These are phyloP conservation scores for Danio tinwini DNA, from an alignment of 2,797 vertebrate species.

Conservation along the genomic window DNA sequence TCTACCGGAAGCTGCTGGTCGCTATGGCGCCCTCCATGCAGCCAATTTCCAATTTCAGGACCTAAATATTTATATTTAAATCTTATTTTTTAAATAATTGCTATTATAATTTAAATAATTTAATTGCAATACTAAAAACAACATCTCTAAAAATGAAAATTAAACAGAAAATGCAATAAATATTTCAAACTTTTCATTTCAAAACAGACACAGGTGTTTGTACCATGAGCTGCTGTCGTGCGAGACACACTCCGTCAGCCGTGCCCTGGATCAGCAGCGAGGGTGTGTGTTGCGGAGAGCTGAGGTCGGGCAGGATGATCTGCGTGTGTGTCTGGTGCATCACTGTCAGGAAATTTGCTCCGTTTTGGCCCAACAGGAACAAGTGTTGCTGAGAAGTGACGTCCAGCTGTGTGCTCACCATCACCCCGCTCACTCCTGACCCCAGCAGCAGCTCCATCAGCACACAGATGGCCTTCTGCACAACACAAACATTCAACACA, in stretches of 20 bases:
- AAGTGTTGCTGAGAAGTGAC: slow-evolving; percentile 84
- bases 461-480: slow-evolving; percentile 79
- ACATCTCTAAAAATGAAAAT: too few relatives aligned
- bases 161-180: too few relatives aligned
- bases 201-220: not conserved
- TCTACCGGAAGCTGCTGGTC: too few relatives aligned
- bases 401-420: slow-evolving; percentile 81
- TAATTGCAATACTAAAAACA: too few relatives aligned
- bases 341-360: slow-evolving; percentile 80
- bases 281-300: slow-evolving; percentile 75
- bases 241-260: slow-evolving; percentile 80
- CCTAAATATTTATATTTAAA: too few relatives aligned
- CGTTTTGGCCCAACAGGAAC: slow-evolving; percentile 81
- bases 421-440: slow-evolving; percentile 57
- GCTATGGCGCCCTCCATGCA: too few relatives aligned
- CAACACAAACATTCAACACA: not conserved
- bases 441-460: slow-evolving; percentile 81
- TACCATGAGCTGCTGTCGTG: slow-evolving; percentile 83
- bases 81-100: too few relatives aligned
- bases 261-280: slow-evolving; percentile 82
- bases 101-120: too few relatives aligned
- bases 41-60: too few relatives aligned
- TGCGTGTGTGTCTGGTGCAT: slow-evolving; percentile 86
- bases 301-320: slow-evolving; percentile 83
- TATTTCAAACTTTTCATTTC: too few relatives aligned